Percentiles rank a stretch among this genome's conserved stretches.
phyloP scores from a whole-genome alignment of 2,888 invertebrate genomes.

The Cataglyphis albicans region DNA sequence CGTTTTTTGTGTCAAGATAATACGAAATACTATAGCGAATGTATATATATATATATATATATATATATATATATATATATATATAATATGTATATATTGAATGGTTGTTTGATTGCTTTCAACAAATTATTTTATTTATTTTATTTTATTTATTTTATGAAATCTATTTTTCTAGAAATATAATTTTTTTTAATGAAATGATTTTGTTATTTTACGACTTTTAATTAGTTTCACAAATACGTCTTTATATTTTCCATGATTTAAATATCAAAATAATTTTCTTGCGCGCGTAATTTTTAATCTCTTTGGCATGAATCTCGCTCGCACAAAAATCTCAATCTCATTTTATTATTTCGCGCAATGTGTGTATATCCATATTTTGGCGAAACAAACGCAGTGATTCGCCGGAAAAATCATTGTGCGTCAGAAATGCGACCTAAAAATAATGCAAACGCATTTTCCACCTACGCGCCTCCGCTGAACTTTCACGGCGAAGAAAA shows the following conservation, averaged over 20 bases:
- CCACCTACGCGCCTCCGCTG: conserved; percentile 16
- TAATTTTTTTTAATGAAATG: background rate
- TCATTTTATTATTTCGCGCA: conserved; percentile 28
- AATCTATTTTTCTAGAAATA: background rate
- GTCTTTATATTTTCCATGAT: background rate
- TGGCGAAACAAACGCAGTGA: background rate
- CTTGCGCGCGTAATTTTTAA: background rate
- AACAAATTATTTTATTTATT: background rate
- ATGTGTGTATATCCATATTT: conserved; percentile 24
- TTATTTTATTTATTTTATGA: background rate
- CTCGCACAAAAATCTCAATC: background rate
- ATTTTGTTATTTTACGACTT: background rate
- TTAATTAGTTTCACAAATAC: background rate
- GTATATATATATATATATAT: no score
- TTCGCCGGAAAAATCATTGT: conserved; percentile 39
- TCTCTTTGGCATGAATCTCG: no score
- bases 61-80: no score
- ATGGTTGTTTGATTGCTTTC: background rate
- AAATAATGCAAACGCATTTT: conserved; percentile 43
- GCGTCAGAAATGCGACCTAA: conserved; percentile 37
- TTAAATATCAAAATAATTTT: background rate
- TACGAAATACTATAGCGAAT: background rate
- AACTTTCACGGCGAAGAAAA: conserved; percentile 35
- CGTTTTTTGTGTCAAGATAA: background rate
- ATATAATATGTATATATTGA: background rate